Conservation (phyloP, 1,140 invertebrate species). For the Linepithema humile region DNA sequence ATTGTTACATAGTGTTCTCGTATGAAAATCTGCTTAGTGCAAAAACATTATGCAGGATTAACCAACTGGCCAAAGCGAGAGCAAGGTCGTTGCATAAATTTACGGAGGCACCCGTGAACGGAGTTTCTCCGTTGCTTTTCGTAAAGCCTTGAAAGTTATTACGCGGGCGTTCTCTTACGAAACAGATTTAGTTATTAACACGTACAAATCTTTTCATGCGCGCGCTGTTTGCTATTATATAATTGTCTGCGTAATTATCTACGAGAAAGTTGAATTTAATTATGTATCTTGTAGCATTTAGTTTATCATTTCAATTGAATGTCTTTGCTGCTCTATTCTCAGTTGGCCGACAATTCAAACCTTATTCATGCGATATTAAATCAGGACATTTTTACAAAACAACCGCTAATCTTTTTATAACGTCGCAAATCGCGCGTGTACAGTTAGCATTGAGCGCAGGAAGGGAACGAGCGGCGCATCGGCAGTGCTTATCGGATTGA, state of each 20-base stretch:
- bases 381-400: not conserved
- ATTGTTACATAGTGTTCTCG: slow-evolving; percentile 35
- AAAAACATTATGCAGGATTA: slow-evolving; percentile 47
- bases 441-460: not conserved
- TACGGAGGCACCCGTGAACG: slow-evolving; percentile 38
- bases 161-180: slow-evolving; percentile 29
- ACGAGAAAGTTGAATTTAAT: not conserved
- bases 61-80: slow-evolving; percentile 23
- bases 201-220: slow-evolving; percentile 6
- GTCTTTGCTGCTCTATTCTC: not conserved
- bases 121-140: slow-evolving; percentile 50
- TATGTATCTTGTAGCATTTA: not conserved
- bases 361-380: not conserved
- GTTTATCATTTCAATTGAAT: not conserved
- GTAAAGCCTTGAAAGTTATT: slow-evolving; percentile 54
- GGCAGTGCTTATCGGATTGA: not conserved
- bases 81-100: slow-evolving; percentile 59
- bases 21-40: slow-evolving; percentile 41
- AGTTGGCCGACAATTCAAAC: not conserved
- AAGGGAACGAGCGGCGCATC: not conserved
- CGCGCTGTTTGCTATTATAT: not conserved
- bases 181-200: slow-evolving; percentile 36
- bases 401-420: slow-evolving; percentile 31
- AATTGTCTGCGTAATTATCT: slow-evolving; percentile 28
- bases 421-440: slow-evolving; percentile 10